A percentile compares a stretch with the other conserved stretches of the same genome.
phyloP scores from a whole-genome alignment of 2,888 invertebrate species.

The Sisyra nigra region DNA sequence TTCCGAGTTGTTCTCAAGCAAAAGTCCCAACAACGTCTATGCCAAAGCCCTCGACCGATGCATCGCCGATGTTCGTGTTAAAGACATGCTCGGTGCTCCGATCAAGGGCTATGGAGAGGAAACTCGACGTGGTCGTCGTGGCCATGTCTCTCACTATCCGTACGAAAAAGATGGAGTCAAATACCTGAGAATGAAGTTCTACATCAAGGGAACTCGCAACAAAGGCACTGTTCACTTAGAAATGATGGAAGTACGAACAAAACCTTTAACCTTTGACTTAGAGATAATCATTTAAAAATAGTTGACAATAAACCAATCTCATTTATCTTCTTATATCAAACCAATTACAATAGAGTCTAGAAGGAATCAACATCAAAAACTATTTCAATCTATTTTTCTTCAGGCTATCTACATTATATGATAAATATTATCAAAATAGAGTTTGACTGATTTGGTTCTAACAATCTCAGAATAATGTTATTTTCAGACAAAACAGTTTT shows the following conservation, averaged over 20 bases:
- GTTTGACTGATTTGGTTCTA: no score
- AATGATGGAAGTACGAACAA: constrained; percentile 62
- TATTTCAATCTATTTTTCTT: no score
- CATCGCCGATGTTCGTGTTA: constrained; percentile 54
- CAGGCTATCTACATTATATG: no score
- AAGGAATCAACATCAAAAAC: no score
- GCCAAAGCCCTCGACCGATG: constrained; percentile 61
- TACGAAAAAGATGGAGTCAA: constrained; percentile 61
- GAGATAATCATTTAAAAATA: no score
- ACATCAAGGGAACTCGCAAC: constrained; percentile 67
- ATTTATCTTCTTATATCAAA: no score
- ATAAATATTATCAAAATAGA: no score
- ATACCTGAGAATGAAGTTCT: constrained; percentile 80
- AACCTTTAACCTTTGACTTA: neutral
- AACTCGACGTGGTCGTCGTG: constrained; percentile 61
- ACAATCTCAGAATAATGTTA: no score
- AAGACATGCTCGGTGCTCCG: constrained; percentile 75
- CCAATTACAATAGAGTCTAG: neutral
- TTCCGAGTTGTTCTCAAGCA: constrained; percentile 72
- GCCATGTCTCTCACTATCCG: constrained; percentile 65
- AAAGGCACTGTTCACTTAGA: constrained; percentile 77
- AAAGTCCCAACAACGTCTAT: constrained; percentile 76
- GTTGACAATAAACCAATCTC: no score
- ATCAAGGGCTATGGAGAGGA: constrained; percentile 84
- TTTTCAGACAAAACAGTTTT: no score